These are phyloP conservation scores for Passer domesticus DNA, from an alignment of 2,113 vertebrate genomes.

Conservation along the genomic window DNA sequence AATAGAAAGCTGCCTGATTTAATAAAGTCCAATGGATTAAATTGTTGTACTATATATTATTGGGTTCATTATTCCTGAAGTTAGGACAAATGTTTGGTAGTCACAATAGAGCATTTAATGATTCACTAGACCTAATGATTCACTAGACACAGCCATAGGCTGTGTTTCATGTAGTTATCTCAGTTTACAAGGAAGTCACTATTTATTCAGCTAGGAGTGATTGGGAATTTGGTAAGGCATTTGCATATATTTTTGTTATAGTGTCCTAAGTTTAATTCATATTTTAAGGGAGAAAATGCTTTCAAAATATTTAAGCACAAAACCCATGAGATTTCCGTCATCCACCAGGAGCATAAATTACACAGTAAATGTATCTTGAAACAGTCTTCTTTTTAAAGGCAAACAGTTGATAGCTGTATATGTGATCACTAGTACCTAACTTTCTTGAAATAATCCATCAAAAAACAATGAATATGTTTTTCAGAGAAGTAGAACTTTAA, in stretches of 20 bases:
- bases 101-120: background rate
- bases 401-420: background rate
- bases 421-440: background rate
- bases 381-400: background rate
- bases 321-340: background rate
- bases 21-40: background rate
- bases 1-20: background rate
- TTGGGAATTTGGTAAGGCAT: background rate
- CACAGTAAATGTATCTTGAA: background rate
- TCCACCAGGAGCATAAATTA: background rate
- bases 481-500: background rate
- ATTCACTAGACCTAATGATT: background rate
- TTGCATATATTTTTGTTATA: background rate
- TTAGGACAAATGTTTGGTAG: background rate
- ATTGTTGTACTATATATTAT: background rate
- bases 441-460: background rate
- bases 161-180: background rate
- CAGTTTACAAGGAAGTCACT: background rate
- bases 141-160: background rate
- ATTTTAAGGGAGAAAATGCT: background rate
- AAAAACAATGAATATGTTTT: background rate
- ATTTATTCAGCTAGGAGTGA: background rate
- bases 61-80: background rate
- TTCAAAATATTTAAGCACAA: background rate
- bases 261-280: background rate